These are phyloP conservation scores for Diplolepis rosae DNA, from an alignment of 2,888 invertebrate genomes.

Conservation along the genomic window DNA sequence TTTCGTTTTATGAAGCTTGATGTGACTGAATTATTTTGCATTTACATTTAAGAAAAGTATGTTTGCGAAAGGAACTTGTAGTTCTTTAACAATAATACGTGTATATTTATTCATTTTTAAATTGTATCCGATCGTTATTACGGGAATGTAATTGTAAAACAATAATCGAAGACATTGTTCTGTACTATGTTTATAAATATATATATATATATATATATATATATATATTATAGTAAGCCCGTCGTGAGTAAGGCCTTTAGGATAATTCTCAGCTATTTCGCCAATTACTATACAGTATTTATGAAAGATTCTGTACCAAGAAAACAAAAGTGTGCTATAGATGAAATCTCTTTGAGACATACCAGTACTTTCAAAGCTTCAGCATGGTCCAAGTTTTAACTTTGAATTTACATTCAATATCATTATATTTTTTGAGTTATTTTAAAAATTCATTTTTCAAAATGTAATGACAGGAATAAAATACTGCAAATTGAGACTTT, in stretches of 20 bases:
- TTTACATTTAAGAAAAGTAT: not conserved
- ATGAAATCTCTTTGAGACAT: constrained; percentile 41
- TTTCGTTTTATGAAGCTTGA: not conserved
- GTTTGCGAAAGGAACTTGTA: constrained; percentile 39
- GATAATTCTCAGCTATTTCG: constrained; percentile 64
- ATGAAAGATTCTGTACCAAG: constrained; percentile 52
- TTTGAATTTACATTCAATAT: constrained; percentile 2
- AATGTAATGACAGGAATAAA: not conserved
- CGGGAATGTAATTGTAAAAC: constrained; percentile 50
- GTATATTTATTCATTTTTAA: constrained; percentile 60
- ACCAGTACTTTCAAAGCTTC: constrained; percentile 35
- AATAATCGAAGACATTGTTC: constrained; percentile 56
- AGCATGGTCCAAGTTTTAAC: constrained; percentile 3
- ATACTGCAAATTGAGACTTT: not conserved
- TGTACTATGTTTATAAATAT: constrained; percentile 66
- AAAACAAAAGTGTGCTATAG: constrained; percentile 32
- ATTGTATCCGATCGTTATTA: constrained; percentile 43
- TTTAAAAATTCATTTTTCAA: not conserved
- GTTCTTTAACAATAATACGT: constrained; percentile 60
- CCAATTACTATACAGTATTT: constrained; percentile 72
- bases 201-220: constrained; percentile 50
- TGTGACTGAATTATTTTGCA: not conserved
- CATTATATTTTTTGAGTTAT: not conserved
- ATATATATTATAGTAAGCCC: not conserved
- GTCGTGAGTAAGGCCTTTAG: constrained; percentile 45